Conservation (phyloP, 2,888 invertebrate species). For the Papilio gigon region DNA sequence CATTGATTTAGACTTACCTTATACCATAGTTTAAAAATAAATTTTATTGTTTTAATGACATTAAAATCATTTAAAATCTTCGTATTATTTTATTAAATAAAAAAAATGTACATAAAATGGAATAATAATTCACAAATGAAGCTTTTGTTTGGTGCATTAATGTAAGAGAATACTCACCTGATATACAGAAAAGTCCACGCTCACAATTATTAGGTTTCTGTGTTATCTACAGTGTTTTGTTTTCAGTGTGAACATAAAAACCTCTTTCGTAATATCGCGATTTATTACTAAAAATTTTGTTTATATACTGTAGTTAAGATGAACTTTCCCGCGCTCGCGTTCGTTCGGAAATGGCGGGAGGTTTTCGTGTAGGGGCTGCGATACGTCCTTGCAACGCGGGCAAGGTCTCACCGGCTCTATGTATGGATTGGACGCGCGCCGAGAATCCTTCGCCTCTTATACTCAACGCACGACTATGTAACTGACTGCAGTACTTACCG, state of each 20-base stretch:
- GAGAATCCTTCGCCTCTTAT: constrained; percentile 75
- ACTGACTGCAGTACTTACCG: constrained; percentile 46
- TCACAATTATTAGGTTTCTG: constrained; percentile 35
- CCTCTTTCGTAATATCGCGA: constrained; percentile 35
- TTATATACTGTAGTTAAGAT: constrained; percentile 49
- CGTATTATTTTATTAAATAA: too few species aligned
- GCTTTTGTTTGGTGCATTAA: constrained; percentile 6
- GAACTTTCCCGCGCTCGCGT: constrained; percentile 68
- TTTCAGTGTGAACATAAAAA: constrained; percentile 27
- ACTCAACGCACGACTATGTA: constrained; percentile 55
- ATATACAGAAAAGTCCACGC: constrained; percentile 34
- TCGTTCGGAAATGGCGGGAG: constrained; percentile 72
- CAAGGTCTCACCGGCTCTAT: constrained; percentile 76
- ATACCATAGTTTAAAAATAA: too few species aligned
- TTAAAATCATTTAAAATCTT: too few species aligned
- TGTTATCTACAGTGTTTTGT: constrained; percentile 38
- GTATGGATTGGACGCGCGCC: constrained; percentile 66
- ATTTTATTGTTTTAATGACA: too few species aligned
- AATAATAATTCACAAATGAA: background rate
- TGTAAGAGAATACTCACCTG: constrained; percentile 37
- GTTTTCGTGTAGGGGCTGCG: constrained; percentile 69
- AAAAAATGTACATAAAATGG: background rate
- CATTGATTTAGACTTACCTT: too few species aligned
- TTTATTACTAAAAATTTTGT: constrained; percentile 37
- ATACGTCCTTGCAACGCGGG: constrained; percentile 75